phyloP scores from a whole-genome alignment of 2,888 invertebrate species.

The Lutraria lutraria region DNA sequence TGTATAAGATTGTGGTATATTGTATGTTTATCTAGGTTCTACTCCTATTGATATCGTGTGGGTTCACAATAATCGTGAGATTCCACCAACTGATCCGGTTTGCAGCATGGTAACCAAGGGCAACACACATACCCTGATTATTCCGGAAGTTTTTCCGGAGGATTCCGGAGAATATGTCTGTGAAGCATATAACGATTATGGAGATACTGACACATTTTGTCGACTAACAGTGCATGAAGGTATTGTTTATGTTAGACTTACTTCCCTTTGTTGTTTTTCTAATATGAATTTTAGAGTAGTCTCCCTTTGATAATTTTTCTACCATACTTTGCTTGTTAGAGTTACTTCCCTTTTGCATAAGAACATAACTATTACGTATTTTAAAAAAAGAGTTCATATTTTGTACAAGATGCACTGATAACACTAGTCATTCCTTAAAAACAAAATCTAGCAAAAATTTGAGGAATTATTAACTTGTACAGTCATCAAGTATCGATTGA shows the following conservation, averaged over 20 bases:
- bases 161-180: constrained; percentile 83
- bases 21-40: constrained; percentile 85
- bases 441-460: background rate
- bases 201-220: constrained; percentile 84
- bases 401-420: background rate
- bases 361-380: background rate
- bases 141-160: constrained; percentile 86
- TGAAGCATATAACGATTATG: constrained; percentile 83
- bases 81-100: constrained; percentile 89
- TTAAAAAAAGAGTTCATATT: background rate
- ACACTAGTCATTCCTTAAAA: background rate
- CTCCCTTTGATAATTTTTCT: background rate
- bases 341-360: constrained; percentile 1
- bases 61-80: constrained; percentile 90
- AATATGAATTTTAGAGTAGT: background rate
- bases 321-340: background rate
- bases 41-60: constrained; percentile 90
- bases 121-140: constrained; percentile 88
- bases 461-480: background rate
- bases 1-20: background rate
- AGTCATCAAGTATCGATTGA: background rate
- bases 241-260: constrained; percentile 37
- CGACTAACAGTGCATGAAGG: constrained; percentile 74
- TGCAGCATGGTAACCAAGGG: constrained; percentile 89
- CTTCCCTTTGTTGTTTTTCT: constrained; percentile 28